Evolutionary conservation across 2,113 vertebrate genomes (phyloP), one percentile per base, ranked within the genome.

Genomic region (Hippocampus zosterae): DNA sequence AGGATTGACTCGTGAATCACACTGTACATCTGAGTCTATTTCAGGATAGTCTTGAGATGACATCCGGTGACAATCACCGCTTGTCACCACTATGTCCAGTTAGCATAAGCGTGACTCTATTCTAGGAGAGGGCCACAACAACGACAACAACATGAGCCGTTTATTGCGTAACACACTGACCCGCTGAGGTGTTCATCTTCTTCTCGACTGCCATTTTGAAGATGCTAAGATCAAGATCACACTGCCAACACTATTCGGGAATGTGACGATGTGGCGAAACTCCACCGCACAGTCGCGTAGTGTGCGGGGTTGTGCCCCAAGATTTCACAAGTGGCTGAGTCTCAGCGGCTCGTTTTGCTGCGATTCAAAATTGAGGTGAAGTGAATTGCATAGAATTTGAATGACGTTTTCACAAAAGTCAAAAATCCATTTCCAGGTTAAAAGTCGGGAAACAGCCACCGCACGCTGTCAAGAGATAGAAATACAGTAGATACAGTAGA

Each of bases 81-180:
- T 70, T 77, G 73, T 85, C 84, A 81, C 5, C 73, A 71, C 71
- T 21, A 12, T 23, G 69, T 83, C 70, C 60, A 61, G 78, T 70
- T 55, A 55, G 52, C 21, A n/a, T 78, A 81, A 77, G 79, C 68
- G 44, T 82, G 84, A 70, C 76, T 57, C 75, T 81, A 78, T 81
- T 85, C 77, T 68, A 70, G 73, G 75, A 79, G 9, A 61, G 37
- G 76, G 52, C 52, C 52, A 55, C 52, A 55, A 55, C 52, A 55
- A 55, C 21, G 7, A 55, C 52, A 56, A 62, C 57, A 69, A 63
- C 65, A 65, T 10, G 61, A 66, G 9, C 65, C 53, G 50, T 64
- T 4, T 18, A 29, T 60, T 61, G 61, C 56, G 67, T 73, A 55
- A 23, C 76, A 68, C 69, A 77, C 62, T 80, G 55, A 77, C 52